These are phyloP conservation scores for Mungos mungo DNA, from an alignment of 2,113 vertebrate genomes.

Conservation along the genomic window DNA sequence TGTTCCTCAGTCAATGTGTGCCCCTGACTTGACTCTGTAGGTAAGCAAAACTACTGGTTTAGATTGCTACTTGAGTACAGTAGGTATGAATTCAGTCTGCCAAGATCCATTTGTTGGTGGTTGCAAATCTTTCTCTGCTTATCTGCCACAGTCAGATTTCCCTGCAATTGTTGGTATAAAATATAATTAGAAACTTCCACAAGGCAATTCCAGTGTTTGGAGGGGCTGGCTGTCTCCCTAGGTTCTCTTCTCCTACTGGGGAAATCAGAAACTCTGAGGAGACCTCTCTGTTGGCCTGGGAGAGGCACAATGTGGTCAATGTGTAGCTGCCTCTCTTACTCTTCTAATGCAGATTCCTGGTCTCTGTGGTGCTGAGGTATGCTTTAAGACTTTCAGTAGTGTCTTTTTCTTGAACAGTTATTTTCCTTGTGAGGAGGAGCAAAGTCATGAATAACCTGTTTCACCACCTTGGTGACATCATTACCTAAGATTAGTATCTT, in stretches of 20 bases:
- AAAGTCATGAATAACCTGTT: neutral
- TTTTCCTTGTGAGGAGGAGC: neutral
- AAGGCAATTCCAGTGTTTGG: neutral
- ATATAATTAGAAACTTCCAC: neutral
- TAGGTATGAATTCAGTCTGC: neutral
- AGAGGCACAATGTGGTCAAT: neutral
- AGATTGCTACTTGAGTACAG: neutral
- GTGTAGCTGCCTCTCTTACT: neutral
- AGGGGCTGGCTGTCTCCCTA: too few species aligned
- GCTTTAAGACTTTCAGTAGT: neutral
- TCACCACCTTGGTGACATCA: neutral
- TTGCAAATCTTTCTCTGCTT: neutral
- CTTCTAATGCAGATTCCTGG: neutral
- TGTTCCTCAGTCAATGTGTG: neutral
- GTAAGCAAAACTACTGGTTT: neutral
- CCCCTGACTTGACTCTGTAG: neutral
- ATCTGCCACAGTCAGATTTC: neutral
- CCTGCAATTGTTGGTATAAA: neutral
- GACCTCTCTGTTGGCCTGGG: neutral
- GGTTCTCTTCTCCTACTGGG: neutral
- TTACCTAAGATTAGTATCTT: neutral
- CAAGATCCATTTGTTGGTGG: neutral
- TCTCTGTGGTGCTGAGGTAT: neutral
- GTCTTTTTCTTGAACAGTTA: neutral
- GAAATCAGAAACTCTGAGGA: neutral